phyloP scores from a whole-genome alignment of 2,888 invertebrate species.

The Lochmaea crataegi region DNA sequence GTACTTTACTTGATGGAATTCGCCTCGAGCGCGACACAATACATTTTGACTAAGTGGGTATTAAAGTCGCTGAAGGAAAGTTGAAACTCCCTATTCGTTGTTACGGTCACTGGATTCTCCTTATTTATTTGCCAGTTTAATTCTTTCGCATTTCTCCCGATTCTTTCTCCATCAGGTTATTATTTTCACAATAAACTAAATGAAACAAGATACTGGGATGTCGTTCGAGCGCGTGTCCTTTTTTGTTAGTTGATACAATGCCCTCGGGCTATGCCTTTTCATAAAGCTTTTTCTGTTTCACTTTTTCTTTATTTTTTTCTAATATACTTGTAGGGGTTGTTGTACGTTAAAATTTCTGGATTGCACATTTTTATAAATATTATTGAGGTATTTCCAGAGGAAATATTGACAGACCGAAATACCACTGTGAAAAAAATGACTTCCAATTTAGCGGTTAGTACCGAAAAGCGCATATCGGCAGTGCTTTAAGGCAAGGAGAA shows the following conservation, averaged over 20 bases:
- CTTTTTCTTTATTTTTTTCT: conserved; percentile 1
- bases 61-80: conserved; percentile 29
- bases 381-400: neutral
- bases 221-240: conserved; percentile 31
- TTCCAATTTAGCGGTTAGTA: too few relatives aligned
- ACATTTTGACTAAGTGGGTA: conserved; percentile 37
- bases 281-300: conserved; percentile 20
- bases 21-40: conserved; percentile 30
- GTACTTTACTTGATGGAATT: conserved; percentile 36
- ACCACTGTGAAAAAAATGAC: too few relatives aligned
- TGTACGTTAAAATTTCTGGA: conserved; percentile 27
- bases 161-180: conserved; percentile 40
- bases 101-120: conserved; percentile 51
- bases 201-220: conserved; percentile 47
- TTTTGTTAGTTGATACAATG: conserved; percentile 23
- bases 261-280: conserved; percentile 25
- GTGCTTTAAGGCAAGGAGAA: too few relatives aligned
- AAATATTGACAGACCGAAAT: too few relatives aligned
- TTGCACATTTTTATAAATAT: conserved; percentile 33
- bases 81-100: neutral
- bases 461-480: too few relatives aligned
- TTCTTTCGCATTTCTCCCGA: conserved; percentile 57
- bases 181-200: conserved; percentile 42
- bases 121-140: conserved; percentile 61
- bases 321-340: conserved; percentile 18